These are phyloP conservation scores for Eremobia ochroleuca DNA, from an alignment of 2,888 invertebrate genomes.

Conservation along the genomic window DNA sequence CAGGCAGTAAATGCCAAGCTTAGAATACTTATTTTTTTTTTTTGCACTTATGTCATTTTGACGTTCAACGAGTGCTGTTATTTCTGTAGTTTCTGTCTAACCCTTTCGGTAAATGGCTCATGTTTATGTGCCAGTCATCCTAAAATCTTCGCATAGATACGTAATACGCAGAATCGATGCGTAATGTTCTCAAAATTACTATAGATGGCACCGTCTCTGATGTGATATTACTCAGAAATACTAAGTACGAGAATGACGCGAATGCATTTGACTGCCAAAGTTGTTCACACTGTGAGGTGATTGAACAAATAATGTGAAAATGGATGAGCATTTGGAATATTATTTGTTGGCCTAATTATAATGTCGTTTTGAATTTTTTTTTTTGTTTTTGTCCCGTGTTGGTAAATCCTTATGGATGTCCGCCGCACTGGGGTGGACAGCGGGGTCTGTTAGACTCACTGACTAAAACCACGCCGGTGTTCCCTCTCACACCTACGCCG, in stretches of 20 bases:
- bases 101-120: not conserved
- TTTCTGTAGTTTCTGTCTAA: not conserved
- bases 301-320: slow-evolving; percentile 30
- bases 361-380: no score
- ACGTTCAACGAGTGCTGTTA: no score
- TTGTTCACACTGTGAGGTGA: not conserved
- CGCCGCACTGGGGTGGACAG: no score
- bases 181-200: slow-evolving; percentile 11
- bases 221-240: slow-evolving; percentile 7
- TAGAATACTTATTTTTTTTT: no score
- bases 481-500: no score
- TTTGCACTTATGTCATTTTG: no score
- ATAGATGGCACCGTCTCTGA: slow-evolving; percentile 1
- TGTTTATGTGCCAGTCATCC: not conserved
- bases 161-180: not conserved
- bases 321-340: not conserved
- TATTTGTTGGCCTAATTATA: not conserved
- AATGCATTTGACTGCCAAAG: slow-evolving; percentile 16
- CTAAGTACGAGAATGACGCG: not conserved
- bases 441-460: no score
- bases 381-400: no score
- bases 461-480: no score
- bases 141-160: not conserved
- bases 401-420: no score
- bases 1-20: not conserved